Conservation (phyloP, 2,797 vertebrate genomes). For the Eulemur coronatus region DNA sequence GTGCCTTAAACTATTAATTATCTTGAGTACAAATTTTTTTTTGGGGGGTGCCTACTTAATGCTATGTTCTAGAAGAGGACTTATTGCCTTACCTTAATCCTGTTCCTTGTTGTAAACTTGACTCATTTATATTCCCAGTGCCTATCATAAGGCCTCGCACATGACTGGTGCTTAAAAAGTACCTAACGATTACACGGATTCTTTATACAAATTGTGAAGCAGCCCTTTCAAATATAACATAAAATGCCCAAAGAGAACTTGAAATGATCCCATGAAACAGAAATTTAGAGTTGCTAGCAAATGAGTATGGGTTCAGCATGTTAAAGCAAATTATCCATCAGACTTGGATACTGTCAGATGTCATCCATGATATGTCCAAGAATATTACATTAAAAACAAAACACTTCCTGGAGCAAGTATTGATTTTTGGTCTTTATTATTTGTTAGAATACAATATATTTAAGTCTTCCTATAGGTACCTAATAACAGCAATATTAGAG, state of each 20-base stretch:
- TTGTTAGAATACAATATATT: not conserved
- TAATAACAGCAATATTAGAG: not conserved
- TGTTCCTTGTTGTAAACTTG: not conserved
- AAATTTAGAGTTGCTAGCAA: not conserved
- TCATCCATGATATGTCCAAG: not conserved
- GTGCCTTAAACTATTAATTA: not conserved
- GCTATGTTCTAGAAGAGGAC: not conserved
- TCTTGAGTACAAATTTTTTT: not conserved
- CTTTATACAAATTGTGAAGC: not conserved
- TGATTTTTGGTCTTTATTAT: not conserved
- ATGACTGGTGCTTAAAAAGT: not conserved
- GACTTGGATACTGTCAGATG: not conserved
- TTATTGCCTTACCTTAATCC: not conserved
- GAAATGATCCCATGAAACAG: not conserved
- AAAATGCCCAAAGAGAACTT: not conserved
- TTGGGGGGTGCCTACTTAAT: not conserved
- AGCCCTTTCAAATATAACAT: not conserved
- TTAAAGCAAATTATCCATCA: not conserved
- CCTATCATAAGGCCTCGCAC: too few species aligned
- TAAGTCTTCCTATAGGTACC: not conserved
- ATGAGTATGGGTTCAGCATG: not conserved
- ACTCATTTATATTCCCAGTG: not conserved
- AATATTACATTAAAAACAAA: not conserved
- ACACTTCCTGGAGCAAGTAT: not conserved
- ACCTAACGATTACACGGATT: not conserved